These are phyloP conservation scores for Tricholauxania praeusta DNA, from an alignment of 2,888 invertebrate genomes.

Conservation along the genomic window DNA sequence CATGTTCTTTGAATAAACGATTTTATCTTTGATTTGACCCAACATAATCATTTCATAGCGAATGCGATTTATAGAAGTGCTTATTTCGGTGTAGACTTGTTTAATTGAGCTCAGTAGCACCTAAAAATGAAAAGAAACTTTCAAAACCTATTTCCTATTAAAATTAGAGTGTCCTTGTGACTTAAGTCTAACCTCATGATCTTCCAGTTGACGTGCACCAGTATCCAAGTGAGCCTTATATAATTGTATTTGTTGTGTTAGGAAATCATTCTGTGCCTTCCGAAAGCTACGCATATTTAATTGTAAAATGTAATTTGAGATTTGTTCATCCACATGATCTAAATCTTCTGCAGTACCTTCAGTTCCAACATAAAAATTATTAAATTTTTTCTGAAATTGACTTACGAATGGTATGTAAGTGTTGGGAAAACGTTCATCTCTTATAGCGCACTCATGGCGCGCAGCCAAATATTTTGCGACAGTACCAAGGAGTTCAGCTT, in stretches of 20 bases:
- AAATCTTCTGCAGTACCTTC: conserved; percentile 20
- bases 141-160: neutral
- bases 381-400: conserved; percentile 59
- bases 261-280: conserved; percentile 58
- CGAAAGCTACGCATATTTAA: conserved; percentile 59
- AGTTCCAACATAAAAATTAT: conserved; percentile 54
- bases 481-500: conserved; percentile 57
- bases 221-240: conserved; percentile 55
- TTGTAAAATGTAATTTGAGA: conserved; percentile 62
- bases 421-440: conserved; percentile 56
- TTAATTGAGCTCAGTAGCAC: conserved; percentile 60
- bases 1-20: conserved; percentile 62
- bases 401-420: conserved; percentile 57
- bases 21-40: conserved; percentile 65
- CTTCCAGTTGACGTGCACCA: conserved; percentile 55
- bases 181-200: conserved; percentile 54
- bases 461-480: conserved; percentile 56
- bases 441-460: conserved; percentile 51
- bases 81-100: conserved; percentile 61
- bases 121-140: conserved; percentile 35
- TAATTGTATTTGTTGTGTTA: conserved; percentile 59
- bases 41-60: conserved; percentile 63
- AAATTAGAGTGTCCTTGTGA: neutral
- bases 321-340: conserved; percentile 58
- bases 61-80: conserved; percentile 59